A percentile compares a stretch with the other conserved stretches of the same genome.
phyloP scores from a whole-genome alignment of 2,113 vertebrate genomes.

The Amazona guildingii region DNA sequence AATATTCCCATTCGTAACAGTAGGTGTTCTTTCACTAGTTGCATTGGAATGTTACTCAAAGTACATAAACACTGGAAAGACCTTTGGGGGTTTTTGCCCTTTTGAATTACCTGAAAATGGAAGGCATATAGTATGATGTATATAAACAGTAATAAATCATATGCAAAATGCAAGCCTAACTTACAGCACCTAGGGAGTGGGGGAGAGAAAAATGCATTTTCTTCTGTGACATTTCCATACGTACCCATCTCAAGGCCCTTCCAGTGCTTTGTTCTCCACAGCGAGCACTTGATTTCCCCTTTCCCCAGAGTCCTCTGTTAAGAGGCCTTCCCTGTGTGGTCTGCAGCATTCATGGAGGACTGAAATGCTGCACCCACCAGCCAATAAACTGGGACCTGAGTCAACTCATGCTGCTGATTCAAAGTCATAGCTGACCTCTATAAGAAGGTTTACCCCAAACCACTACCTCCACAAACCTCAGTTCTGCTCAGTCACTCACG shows the following conservation, averaged over 20 bases:
- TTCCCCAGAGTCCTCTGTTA: not conserved
- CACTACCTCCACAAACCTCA: not conserved
- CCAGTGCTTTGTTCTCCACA: not conserved
- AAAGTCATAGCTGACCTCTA: not conserved
- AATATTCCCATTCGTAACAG: not conserved
- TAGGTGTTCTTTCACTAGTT: not conserved
- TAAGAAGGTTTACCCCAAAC: not conserved
- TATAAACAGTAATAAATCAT: not conserved
- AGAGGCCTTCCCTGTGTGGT: not conserved
- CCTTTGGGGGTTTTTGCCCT: not conserved
- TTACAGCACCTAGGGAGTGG: not conserved
- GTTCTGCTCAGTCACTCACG: accelerated
- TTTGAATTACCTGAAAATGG: not conserved
- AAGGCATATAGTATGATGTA: not conserved
- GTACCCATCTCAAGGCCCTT: not conserved
- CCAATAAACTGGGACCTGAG: not conserved
- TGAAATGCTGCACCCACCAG: not conserved
- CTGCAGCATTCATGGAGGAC: not conserved
- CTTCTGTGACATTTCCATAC: not conserved
- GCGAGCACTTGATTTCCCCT: not conserved
- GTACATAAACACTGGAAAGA: not conserved
- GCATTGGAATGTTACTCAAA: not conserved
- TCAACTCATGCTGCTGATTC: not conserved
- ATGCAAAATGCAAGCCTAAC: not conserved
- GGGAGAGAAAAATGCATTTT: not conserved